phyloP scores from a whole-genome alignment of 2,888 invertebrate genomes.

The Diarsia brunnea region DNA sequence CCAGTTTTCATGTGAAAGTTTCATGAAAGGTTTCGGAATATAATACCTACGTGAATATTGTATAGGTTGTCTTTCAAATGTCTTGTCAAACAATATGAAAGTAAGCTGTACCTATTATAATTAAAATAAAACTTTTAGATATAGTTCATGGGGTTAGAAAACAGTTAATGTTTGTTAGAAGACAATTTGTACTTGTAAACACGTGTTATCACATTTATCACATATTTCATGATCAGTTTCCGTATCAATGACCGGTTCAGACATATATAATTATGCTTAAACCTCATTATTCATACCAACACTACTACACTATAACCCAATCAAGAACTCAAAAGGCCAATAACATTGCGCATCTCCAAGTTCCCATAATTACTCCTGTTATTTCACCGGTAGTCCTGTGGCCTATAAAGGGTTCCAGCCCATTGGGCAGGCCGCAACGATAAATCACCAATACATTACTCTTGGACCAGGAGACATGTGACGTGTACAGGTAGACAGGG shows the following conservation, averaged over 20 bases:
- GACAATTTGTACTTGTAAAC: not conserved
- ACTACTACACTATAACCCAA: conserved; percentile 9
- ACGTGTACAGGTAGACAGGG: conserved; percentile 54
- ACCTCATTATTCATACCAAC: too few relatives aligned
- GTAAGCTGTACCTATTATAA: not conserved
- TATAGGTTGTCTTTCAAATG: not conserved
- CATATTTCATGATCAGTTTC: not conserved
- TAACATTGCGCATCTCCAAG: conserved; percentile 36
- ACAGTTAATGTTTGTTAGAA: not conserved
- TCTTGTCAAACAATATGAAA: not conserved
- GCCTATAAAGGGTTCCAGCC: conserved; percentile 73
- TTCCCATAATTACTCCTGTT: conserved; percentile 46
- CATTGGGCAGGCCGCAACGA: conserved; percentile 77
- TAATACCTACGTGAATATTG: not conserved
- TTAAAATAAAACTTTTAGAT: not conserved
- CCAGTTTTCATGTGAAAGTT: too few relatives aligned
- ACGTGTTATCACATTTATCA: too few relatives aligned
- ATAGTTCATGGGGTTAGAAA: not conserved
- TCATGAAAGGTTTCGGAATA: not conserved
- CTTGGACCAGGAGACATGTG: conserved; percentile 67
- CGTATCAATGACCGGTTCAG: too few relatives aligned
- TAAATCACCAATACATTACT: conserved; percentile 80
- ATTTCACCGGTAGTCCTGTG: conserved; percentile 62
- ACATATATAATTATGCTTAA: too few relatives aligned
- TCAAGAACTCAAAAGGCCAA: conserved; percentile 43